A percentile compares a stretch with the other conserved stretches of the same genome.
phyloP scores from a whole-genome alignment of 1,140 invertebrate genomes.

The Meloidogyne exigua region DNA sequence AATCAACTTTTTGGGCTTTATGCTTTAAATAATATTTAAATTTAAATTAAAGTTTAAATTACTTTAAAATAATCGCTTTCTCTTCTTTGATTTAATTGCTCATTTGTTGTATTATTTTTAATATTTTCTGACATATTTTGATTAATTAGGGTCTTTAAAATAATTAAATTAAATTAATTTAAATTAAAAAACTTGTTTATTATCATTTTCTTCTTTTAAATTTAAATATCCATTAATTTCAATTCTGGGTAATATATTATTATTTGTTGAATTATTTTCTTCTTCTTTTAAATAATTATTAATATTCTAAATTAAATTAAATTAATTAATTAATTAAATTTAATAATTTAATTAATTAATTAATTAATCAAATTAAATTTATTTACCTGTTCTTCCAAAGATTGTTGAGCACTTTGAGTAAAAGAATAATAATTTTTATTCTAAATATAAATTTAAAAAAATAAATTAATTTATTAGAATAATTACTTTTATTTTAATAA shows the following conservation, averaged over 20 bases:
- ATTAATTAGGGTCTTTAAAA: not conserved
- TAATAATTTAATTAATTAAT: no score
- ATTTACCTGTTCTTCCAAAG: slow-evolving; percentile 5
- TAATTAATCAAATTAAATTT: no score
- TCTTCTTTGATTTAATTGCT: not conserved
- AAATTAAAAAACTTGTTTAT: no score
- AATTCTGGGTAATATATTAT: slow-evolving; percentile 7
- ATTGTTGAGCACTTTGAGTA: slow-evolving; percentile 20
- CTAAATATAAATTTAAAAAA: slow-evolving; percentile 7
- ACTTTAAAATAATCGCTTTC: not conserved
- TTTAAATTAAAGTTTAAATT: no score
- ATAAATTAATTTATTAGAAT: not conserved
- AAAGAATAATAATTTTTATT: slow-evolving; percentile 18
- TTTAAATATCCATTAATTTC: slow-evolving; percentile 9
- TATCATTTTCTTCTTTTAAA: no score
- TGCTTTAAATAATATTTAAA: no score
- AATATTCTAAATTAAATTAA: not conserved
- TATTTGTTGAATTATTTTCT: not conserved
- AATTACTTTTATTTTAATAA: not conserved
- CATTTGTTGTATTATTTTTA: not conserved
- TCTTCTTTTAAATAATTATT: not conserved
- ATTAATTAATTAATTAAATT: no score
- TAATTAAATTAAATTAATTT: not conserved
- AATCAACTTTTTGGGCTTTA: slow-evolving; percentile 30
- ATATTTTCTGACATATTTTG: no score